Percentiles rank a stretch among this genome's conserved stretches.
These are phyloP conservation scores for Polyergus mexicanus DNA, from an alignment of 1,140 invertebrate species.

Conservation along the genomic window DNA sequence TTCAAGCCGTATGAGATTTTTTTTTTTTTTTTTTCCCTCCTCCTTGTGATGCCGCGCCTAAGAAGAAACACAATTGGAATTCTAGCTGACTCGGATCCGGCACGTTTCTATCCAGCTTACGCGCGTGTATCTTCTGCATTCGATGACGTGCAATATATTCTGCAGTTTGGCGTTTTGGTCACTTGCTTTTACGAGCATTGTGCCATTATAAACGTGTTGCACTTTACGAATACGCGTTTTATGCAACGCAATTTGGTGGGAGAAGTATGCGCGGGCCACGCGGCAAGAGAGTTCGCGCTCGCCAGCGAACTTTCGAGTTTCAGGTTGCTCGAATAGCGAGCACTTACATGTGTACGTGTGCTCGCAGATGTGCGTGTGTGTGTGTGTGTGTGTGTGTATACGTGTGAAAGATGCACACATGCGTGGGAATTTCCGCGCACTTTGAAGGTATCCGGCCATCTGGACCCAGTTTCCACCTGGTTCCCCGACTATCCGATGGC, in stretches of 20 bases:
- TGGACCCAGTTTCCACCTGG: slow-evolving; percentile 54
- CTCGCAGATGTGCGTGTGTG: not conserved
- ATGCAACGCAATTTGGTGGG: slow-evolving; percentile 33
- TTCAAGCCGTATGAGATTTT: slow-evolving; percentile 41
- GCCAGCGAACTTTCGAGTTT: slow-evolving; percentile 43
- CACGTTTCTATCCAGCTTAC: not conserved
- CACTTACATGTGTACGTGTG: too few relatives aligned
- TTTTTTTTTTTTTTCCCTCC: too few relatives aligned
- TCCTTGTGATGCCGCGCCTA: not conserved
- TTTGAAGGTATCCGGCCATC: slow-evolving; percentile 52
- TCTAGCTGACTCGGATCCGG: slow-evolving; percentile 5
- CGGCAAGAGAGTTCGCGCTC: slow-evolving; percentile 19
- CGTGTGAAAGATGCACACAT: not conserved
- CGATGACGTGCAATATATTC: slow-evolving; percentile 34
- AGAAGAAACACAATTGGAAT: slow-evolving; percentile 24
- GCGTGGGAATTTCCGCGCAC: slow-evolving; percentile 45
- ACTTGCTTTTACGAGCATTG: slow-evolving; percentile 27
- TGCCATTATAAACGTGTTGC: slow-evolving; percentile 40
- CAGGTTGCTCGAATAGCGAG: not conserved
- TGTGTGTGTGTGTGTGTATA: not conserved
- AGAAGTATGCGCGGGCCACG: slow-evolving; percentile 20
- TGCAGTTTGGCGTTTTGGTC: not conserved
- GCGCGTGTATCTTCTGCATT: not conserved
- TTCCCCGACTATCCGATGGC: not conserved
- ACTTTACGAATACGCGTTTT: slow-evolving; percentile 40